Conservation (phyloP, 2,797 vertebrate genomes). For the Melanotaenia maccullochi region DNA sequence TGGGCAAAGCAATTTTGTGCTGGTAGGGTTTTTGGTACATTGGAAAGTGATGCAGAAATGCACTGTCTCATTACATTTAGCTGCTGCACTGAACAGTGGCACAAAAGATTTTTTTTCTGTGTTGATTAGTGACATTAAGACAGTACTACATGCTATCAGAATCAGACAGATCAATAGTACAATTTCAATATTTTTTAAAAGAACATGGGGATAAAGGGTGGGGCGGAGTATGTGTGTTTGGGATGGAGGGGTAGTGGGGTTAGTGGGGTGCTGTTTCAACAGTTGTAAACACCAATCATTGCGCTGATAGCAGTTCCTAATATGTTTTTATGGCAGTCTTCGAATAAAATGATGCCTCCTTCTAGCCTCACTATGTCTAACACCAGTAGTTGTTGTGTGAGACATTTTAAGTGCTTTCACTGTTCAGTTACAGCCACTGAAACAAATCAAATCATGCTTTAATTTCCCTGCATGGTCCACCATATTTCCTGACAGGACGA, state of each 20-base stretch:
- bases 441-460: slow-evolving; percentile 53
- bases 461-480: slow-evolving; percentile 40
- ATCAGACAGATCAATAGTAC: neutral
- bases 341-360: slow-evolving; percentile 45
- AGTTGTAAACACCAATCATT: neutral
- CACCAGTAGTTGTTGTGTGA: slow-evolving; percentile 52
- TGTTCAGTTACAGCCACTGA: slow-evolving; percentile 33
- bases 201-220: neutral
- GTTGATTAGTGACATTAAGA: neutral
- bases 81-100: neutral
- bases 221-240: neutral
- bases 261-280: no score
- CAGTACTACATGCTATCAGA: neutral
- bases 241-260: no score
- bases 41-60: neutral
- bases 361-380: slow-evolving; percentile 59
- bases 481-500: slow-evolving; percentile 40
- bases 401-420: slow-evolving; percentile 31
- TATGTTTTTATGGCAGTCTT: slow-evolving; percentile 37
- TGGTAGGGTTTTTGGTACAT: neutral
- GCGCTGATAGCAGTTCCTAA: slow-evolving; percentile 9
- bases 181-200: neutral
- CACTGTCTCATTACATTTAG: neutral
- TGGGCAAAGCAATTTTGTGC: neutral
- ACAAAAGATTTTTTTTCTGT: neutral